Base-by-base conservation (phyloP, 2,797 vertebrate genomes). In the Dryobates pubescens region DNA sequence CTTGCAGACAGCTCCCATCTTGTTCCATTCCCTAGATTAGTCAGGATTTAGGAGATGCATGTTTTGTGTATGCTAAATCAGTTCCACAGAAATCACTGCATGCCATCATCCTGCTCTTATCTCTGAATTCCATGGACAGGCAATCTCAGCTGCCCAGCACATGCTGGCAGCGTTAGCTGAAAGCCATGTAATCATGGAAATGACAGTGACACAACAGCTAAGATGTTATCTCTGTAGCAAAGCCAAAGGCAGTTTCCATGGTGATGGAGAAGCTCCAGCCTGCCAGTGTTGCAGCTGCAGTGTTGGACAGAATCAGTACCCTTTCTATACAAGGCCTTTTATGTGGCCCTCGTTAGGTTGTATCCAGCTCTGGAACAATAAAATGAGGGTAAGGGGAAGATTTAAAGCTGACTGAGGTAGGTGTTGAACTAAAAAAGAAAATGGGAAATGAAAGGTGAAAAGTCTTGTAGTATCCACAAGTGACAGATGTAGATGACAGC, bases 231-330 rank as follows among this genome's bases (percentile, higher is more conserved):
- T 80, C 61, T 0, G 0, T 13, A 62, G 84, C 72, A 58, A 86
- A 94, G 84, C 57, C 67, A 54, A 61, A 84, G 36, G 64, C 63
- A 19, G 94, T 94, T 92, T 81, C 92, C 89, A 81, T 95, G 82
- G 94, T 36, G 79, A 93, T 27, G 20, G 82, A 73, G 76, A 81
- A 92, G 62, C 84, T 85, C 61, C 36, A 14, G 69, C 77, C 83
- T 0, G 0, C 67, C 73, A 75, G 73, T 56, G 65, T 81, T 86
- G 89, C 94, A 96, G 90, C 93, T 94, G 79, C 82, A 76, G 43
- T 49, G 22, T 34, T 90, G 76, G 84, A 54, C 13, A 36, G 63
- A 27, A 88, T 89, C 67, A 72, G 73, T 56, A 87, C 65, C 77
- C 69, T 82, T 79, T 86, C 89, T 56, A 62, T 43, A 30, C 17